Conservation (phyloP, 1,140 invertebrate species). For the Danaus melanippus region DNA sequence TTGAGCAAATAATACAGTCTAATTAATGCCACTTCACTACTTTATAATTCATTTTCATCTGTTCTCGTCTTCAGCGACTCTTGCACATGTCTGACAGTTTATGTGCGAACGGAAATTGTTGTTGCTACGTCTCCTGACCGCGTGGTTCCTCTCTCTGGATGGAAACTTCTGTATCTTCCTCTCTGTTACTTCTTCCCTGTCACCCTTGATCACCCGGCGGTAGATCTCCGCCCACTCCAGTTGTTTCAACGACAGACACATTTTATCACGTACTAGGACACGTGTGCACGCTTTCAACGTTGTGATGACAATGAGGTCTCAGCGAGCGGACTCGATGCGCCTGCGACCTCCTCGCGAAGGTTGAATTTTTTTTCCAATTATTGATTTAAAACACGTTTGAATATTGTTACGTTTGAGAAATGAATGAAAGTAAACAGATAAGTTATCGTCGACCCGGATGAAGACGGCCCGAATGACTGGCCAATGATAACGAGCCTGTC, state of each 20-base stretch:
- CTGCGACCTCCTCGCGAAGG: conserved; percentile 46
- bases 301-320: conserved; percentile 36
- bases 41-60: conserved; percentile 10
- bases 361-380: conserved; percentile 33
- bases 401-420: conserved; percentile 24
- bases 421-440: conserved; percentile 31
- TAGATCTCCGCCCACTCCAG: conserved; percentile 57
- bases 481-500: conserved; percentile 27
- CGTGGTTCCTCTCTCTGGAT: conserved; percentile 78
- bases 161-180: conserved; percentile 78
- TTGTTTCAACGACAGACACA: conserved; percentile 61
- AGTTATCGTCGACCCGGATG: conserved; percentile 40
- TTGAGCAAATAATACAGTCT: conserved; percentile 18
- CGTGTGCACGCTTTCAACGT: conserved; percentile 28
- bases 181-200: conserved; percentile 57
- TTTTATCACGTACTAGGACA: conserved; percentile 16
- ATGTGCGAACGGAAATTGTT: conserved; percentile 51
- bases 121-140: conserved; percentile 71
- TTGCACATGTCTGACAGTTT: conserved; percentile 53
- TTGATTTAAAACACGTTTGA: conserved; percentile 32
- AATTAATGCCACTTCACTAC: conserved; percentile 14
- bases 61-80: conserved; percentile 38
- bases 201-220: conserved; percentile 33
- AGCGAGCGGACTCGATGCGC: conserved; percentile 26
- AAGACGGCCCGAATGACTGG: conserved; percentile 25